These are phyloP conservation scores for Cataglyphis livida DNA, from an alignment of 2,888 invertebrate species.

Conservation along the genomic window DNA sequence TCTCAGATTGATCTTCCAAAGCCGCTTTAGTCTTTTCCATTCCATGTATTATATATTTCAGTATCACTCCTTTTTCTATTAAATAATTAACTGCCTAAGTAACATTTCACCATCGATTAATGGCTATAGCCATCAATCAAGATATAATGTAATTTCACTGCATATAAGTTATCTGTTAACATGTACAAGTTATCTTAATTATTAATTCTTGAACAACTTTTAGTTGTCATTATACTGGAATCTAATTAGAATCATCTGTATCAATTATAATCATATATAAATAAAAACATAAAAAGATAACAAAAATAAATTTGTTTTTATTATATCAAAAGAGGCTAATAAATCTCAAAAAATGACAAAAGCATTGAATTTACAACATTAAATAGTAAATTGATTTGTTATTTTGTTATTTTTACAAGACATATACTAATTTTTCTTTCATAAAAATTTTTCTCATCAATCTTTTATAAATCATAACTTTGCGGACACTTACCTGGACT, in stretches of 20 bases:
- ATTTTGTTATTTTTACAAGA: background rate
- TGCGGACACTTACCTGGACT: conserved; percentile 63
- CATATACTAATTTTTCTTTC: background rate
- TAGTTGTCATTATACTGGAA: background rate
- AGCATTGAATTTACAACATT: too few species aligned
- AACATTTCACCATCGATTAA: background rate
- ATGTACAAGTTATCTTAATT: background rate
- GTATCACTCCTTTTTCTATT: conserved; percentile 76
- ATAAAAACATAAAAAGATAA: conserved; percentile 28
- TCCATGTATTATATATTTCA: conserved; percentile 87
- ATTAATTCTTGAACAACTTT: background rate
- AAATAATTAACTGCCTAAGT: conserved; percentile 37
- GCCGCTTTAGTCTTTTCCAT: conserved; percentile 85
- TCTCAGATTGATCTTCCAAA: conserved; percentile 78
- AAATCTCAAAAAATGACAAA: too few species aligned
- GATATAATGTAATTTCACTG: background rate
- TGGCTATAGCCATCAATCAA: background rate
- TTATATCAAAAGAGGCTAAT: background rate
- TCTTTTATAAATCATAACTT: background rate
- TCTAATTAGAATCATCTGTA: conserved; percentile 5
- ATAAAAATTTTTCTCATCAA: background rate
- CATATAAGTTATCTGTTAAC: background rate
- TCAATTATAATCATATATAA: background rate
- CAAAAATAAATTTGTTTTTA: background rate
- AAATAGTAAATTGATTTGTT: background rate